Base-by-base conservation (phyloP, 1,140 invertebrate genomes). In the Pseudomyrmex sp. region DNA sequence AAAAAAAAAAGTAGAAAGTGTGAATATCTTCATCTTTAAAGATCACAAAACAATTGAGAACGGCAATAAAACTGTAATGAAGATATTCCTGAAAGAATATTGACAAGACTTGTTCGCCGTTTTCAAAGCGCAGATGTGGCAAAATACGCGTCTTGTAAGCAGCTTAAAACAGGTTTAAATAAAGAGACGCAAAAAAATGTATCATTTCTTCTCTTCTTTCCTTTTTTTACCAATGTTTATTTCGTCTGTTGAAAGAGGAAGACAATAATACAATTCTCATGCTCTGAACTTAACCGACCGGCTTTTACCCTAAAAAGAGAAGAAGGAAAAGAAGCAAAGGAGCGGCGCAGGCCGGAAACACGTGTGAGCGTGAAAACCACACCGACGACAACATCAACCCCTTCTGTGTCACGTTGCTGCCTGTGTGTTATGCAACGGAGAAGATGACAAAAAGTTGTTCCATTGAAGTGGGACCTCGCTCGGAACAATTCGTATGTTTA, bases 361-460 rank as follows among this genome's bases (percentile, higher is more conserved):
- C 35, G n/a, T 44, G 15, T 20, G 59, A 50, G 23, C 1, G 18
- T 35, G 18, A 63, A 65, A 18, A 54, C 23, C 12, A 68, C 15
- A 15, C 9, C n/a, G 20, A 62, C 54, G 65, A 83, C 48, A 58
- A 84, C 63, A 10, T 83, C 59, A 63, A 76, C 44, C 61, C 73
- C 58, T 77, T 52, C 72, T 83, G 58, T 66, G 58, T 74, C 72
- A 83, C 59, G 77, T 72, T 35, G 35, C 35, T 82, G 61, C 20
- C 48, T 26, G 56, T 54, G 23, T 69, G 44, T 58, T 56, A 10
- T 23, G 26, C 44, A 69, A 59, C 23, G 8, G 23, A 23, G 26
- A 20, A 56, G 58, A 7, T 35, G 4, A 35, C 65, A 13, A 1
- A 44, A 58, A 68, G 52, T 70, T 44, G 65, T 79, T 15, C 65